Conservation (phyloP, 2,888 invertebrate genomes). For the Chamaedrilus cognettii region DNA sequence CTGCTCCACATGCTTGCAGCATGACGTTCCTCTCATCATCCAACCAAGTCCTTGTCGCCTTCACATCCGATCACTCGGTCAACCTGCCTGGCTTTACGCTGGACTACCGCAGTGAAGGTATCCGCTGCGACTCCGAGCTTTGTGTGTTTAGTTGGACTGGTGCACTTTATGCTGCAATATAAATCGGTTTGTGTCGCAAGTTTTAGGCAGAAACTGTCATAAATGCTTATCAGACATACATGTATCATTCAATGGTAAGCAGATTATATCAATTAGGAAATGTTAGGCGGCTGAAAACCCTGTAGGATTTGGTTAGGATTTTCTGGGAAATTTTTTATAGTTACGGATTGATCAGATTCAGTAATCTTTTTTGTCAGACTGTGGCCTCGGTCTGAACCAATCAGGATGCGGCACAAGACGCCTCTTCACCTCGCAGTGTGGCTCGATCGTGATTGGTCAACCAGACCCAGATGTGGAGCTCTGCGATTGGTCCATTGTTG, state of each 20-base stretch:
- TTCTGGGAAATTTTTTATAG: neutral
- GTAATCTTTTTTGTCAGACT: conserved; percentile 14
- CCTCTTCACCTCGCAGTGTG: conserved; percentile 23
- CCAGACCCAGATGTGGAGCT: conserved; percentile 7
- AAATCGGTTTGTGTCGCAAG: too few relatives aligned
- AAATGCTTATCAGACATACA: too few relatives aligned
- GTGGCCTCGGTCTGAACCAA: conserved; percentile 25
- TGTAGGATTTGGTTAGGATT: too few relatives aligned
- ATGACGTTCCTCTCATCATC: neutral
- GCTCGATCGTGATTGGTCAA: conserved; percentile 12
- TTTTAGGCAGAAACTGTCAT: too few relatives aligned
- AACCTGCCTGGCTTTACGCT: neutral
- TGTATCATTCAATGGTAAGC: too few relatives aligned
- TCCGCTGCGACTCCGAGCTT: neutral
- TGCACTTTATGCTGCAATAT: too few relatives aligned
- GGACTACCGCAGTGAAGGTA: neutral
- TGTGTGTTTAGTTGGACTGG: too few relatives aligned
- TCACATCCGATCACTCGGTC: neutral
- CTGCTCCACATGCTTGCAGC: too few relatives aligned
- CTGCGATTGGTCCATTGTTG: conserved; percentile 29
- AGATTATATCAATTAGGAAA: too few relatives aligned
- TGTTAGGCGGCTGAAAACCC: too few relatives aligned
- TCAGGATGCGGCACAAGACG: conserved; percentile 30
- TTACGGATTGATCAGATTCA: neutral
- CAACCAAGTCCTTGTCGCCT: neutral